These are phyloP conservation scores for Hylaea fasciaria DNA, from an alignment of 2,888 invertebrate genomes.

Conservation along the genomic window DNA sequence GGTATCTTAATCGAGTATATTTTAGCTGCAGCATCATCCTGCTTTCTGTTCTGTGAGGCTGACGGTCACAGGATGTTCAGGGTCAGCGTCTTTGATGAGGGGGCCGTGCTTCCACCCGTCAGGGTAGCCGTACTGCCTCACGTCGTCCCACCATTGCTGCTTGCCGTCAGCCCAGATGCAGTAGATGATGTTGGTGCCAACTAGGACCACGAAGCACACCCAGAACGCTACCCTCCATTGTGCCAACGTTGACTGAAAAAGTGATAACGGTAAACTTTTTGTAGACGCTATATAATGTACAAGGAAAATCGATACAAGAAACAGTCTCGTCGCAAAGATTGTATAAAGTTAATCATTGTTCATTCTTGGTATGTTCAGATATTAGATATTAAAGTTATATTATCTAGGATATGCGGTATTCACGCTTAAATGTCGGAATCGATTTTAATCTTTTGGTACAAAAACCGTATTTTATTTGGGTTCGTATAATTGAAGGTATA, in stretches of 20 bases:
- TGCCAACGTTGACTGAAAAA: conserved; percentile 67
- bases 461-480: too few species aligned
- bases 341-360: too few species aligned
- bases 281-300: neutral
- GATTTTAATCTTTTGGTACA: too few species aligned
- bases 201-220: conserved; percentile 87
- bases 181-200: conserved; percentile 87
- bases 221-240: conserved; percentile 88
- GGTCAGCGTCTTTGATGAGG: conserved; percentile 52
- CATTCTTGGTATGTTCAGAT: too few species aligned
- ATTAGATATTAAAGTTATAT: too few species aligned
- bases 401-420: too few species aligned
- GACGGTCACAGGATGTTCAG: conserved; percentile 61
- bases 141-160: conserved; percentile 89
- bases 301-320: too few species aligned
- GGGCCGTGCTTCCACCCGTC: conserved; percentile 73
- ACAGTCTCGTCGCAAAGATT: too few species aligned
- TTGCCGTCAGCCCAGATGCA: conserved; percentile 88
- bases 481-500: too few species aligned
- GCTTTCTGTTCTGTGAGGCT: conserved; percentile 57
- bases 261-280: too few species aligned
- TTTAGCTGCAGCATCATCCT: conserved; percentile 35
- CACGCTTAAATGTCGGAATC: too few species aligned
- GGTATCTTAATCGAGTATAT: conserved; percentile 35
- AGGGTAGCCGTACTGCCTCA: conserved; percentile 77